Evolutionary conservation across 2,113 vertebrate genomes (phyloP), one percentile per base, ranked within the genome.

Genomic region (Verasper variegatus): DNA sequence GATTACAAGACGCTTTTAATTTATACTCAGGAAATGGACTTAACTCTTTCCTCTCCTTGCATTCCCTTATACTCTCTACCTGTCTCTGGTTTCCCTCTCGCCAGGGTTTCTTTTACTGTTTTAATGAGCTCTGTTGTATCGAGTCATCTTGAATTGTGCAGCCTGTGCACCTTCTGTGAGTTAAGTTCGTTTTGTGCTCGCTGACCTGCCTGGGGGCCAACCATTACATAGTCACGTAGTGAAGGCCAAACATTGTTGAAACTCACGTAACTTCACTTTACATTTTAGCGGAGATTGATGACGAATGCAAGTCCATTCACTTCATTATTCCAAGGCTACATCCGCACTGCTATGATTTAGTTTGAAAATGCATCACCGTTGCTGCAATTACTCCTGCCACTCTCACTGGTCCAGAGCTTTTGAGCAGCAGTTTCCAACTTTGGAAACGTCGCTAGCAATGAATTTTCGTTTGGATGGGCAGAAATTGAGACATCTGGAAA

Each of bases 1-100:
- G 92, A 95, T 95, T 95, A 94, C 93, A 94, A 93, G 93, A 94
- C 91, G 86, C 89, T 92, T 94, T 95, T 94, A 92, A 94, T 95
- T 94, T 94, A 93, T 90, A 91, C 93, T 90, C 86, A 94, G 92
- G 93, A 94, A 94, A 94, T 89, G 84, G 86, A 93, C 89, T 94
- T 94, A 94, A 94, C 92, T 92, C 93, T 91, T 93, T 72, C 90
- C 83, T 90, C 74, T 52, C 92, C 86, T 73, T 7, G 35, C 82
- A 75, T 83, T 85, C 77, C 78, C n/a, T 21, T 14, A 15, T 15
- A 45, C 62, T 23, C 66, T 61, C 55, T 80, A 85, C 78, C 79
- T 77, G 83, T 71, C 67, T 78, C 75, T 71, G 67, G 45, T 84
- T 69, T 71, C 64, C 59, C 26, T 72, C 83, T 67, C 52, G 10